Evolutionary conservation across 1,140 invertebrate genomes (phyloP).

Genomic region (Conopomorpha cramerella): DNA sequence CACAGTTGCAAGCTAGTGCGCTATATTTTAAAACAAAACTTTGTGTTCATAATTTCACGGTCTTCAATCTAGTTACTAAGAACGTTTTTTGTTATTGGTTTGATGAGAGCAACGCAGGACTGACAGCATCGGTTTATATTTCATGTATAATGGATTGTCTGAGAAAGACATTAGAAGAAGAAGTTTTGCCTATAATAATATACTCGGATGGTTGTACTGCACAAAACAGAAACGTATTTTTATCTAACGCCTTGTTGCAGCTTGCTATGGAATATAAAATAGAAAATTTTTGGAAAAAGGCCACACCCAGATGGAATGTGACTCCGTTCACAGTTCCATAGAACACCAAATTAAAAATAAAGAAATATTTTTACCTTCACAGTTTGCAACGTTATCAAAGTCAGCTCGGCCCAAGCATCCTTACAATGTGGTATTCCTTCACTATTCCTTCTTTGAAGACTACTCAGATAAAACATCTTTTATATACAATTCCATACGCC

Average conservation of each 20-base stretch:
- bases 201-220: not conserved
- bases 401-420: not conserved
- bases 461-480: not conserved
- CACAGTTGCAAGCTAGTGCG: constrained; percentile 20
- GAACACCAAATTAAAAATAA: not conserved
- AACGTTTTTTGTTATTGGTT: too few species aligned
- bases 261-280: too few species aligned
- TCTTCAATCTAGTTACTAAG: too few species aligned
- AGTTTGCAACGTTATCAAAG: not conserved
- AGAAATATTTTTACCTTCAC: not conserved
- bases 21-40: constrained; percentile 41
- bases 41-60: too few species aligned
- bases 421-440: not conserved
- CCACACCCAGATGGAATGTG: not conserved
- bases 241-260: too few species aligned
- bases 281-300: constrained; percentile 24
- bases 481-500: not conserved
- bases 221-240: not conserved
- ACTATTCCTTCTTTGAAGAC: not conserved
- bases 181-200: not conserved
- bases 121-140: not conserved
- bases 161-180: not conserved
- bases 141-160: not conserved
- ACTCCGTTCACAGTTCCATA: not conserved
- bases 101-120: not conserved